These are phyloP conservation scores for Teleogryllus oceanicus DNA, from an alignment of 2,888 invertebrate genomes.

Conservation along the genomic window DNA sequence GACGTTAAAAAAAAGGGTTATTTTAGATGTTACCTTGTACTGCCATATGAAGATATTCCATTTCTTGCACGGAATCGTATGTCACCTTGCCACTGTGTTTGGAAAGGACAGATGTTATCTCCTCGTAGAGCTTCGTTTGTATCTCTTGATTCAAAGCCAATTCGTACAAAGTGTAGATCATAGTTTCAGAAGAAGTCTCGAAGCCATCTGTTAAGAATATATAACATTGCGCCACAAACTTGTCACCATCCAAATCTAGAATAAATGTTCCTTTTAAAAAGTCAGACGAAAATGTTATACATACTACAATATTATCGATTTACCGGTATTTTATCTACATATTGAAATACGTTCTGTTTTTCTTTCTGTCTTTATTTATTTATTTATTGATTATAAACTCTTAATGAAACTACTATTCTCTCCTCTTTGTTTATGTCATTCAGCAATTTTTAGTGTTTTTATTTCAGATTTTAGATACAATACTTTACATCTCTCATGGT, in stretches of 20 bases:
- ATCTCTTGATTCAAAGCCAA: constrained; percentile 52
- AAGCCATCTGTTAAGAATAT: constrained; percentile 59
- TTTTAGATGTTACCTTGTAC: constrained; percentile 37
- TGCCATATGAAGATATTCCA: constrained; percentile 45
- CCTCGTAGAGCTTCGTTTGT: constrained; percentile 50
- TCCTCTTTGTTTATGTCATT: too few species aligned
- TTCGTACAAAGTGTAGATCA: constrained; percentile 55
- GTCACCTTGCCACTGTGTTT: constrained; percentile 44
- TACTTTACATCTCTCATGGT: too few species aligned
- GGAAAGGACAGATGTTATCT: constrained; percentile 48
- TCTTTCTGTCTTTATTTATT: too few species aligned
- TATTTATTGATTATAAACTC: too few species aligned
- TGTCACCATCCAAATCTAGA: constrained; percentile 49
- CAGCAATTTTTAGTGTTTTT: too few species aligned
- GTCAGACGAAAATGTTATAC: neutral
- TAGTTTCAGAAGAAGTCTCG: constrained; percentile 58
- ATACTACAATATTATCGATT: neutral
- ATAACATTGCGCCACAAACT: constrained; percentile 56
- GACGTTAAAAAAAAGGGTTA: too few species aligned
- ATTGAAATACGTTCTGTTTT: too few species aligned
- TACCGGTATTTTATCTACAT: too few species aligned
- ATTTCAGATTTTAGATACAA: too few species aligned
- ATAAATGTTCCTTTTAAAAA: constrained; percentile 43
- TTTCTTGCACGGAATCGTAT: constrained; percentile 42
- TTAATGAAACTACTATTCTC: too few species aligned